Percentiles rank a stretch among this genome's conserved stretches.
Evolutionary conservation across 2,113 vertebrate species (phyloP).

Genomic region (Istiophorus platypterus): DNA sequence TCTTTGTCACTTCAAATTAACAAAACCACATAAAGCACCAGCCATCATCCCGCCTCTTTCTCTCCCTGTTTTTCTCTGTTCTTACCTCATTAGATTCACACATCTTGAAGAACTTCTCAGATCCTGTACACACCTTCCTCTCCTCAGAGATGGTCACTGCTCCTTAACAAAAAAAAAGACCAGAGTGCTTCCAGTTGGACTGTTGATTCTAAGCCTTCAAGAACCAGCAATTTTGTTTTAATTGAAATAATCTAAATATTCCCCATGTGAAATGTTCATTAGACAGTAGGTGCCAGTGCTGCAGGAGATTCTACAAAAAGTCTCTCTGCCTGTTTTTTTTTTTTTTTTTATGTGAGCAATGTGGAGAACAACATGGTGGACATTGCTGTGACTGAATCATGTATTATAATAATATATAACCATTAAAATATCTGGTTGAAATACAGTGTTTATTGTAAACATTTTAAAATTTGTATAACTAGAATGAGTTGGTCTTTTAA

Average conservation of each 20-base stretch:
- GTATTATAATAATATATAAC: neutral
- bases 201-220: neutral
- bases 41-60: neutral
- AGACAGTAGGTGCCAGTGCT: slow-evolving; percentile 38
- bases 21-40: neutral
- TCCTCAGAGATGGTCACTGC: slow-evolving; percentile 93
- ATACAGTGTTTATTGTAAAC: neutral
- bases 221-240: neutral
- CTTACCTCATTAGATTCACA: slow-evolving; percentile 96
- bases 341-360: slow-evolving; percentile 8
- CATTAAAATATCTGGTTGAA: neutral
- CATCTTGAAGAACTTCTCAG: slow-evolving; percentile 94
- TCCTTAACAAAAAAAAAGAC: slow-evolving; percentile 78
- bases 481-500: no score
- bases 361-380: slow-evolving; percentile 46
- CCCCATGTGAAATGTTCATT: neutral
- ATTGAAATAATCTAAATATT: neutral
- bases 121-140: slow-evolving; percentile 92
- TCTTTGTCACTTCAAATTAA: neutral
- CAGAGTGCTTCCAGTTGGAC: neutral
- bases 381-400: neutral
- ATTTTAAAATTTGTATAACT: no score
- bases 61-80: slow-evolving; percentile 8
- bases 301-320: neutral
- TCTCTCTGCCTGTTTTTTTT: neutral